Evolutionary conservation across 2,797 vertebrate species (phyloP).

Genomic region (Mus caroli): DNA sequence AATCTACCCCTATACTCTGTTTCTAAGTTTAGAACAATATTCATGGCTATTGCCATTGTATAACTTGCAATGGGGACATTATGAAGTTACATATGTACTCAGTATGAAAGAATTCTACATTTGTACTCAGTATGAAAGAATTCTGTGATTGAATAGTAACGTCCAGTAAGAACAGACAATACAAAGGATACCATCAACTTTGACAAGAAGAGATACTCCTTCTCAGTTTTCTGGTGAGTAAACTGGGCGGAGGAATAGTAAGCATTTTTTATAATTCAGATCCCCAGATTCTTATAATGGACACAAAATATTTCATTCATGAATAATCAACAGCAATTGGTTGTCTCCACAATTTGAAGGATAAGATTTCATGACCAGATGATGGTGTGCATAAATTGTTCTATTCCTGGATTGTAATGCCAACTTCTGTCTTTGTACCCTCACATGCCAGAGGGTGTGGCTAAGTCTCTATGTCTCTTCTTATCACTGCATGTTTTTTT

Average conservation of each 20-base stretch:
- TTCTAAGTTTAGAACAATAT: neutral
- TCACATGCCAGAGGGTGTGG: accelerated
- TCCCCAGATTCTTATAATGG: neutral
- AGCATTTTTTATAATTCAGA: neutral
- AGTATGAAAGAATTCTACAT: neutral
- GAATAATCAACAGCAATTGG: neutral
- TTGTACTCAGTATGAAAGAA: neutral
- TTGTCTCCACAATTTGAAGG: neutral
- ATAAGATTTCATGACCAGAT: neutral
- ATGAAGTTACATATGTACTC: neutral
- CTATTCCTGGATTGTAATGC: neutral
- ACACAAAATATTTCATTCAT: neutral
- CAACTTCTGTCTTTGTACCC: neutral
- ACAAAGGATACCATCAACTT: neutral
- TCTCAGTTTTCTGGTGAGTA: neutral
- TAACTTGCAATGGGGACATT: neutral
- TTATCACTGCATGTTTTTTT: neutral
- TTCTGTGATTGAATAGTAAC: neutral
- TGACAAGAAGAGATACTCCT: neutral
- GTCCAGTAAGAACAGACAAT: neutral
- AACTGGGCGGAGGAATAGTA: neutral
- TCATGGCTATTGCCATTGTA: neutral
- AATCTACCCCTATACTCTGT: neutral
- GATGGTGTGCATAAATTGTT: neutral
- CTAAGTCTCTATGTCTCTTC: neutral